Percentiles rank a stretch among this genome's conserved stretches.
These are phyloP conservation scores for Drosophila birchii DNA, from an alignment of 2,888 invertebrate genomes.

Conservation along the genomic window DNA sequence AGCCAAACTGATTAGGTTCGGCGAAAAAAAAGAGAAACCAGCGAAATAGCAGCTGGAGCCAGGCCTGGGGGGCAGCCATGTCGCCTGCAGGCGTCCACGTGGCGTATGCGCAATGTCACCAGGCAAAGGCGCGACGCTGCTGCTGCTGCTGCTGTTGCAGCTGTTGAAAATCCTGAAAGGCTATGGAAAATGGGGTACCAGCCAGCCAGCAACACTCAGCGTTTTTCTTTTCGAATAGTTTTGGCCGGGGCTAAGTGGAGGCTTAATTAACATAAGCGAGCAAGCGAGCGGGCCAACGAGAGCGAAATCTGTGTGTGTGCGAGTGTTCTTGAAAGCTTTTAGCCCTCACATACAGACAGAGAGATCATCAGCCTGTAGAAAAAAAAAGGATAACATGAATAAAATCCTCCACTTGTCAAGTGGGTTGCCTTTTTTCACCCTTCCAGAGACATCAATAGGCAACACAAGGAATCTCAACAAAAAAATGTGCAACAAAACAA, in stretches of 20 bases:
- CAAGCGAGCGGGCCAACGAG: conserved; percentile 51
- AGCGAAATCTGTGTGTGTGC: conserved; percentile 12
- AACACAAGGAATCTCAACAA: background rate
- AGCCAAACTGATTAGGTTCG: conserved; percentile 60
- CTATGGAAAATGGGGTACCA: conserved; percentile 4
- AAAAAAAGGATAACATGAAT: conserved; percentile 11
- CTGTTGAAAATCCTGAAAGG: background rate
- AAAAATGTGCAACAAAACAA: conserved; percentile 34
- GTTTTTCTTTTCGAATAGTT: conserved; percentile 73
- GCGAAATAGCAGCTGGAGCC: conserved; percentile 14
- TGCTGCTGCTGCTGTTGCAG: conserved; percentile 1
- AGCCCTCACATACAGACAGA: conserved; percentile 31
- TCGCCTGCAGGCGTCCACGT: conserved; percentile 44
- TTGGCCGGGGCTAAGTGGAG: conserved; percentile 64
- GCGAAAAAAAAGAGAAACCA: background rate
- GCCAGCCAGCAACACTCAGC: conserved; percentile 64
- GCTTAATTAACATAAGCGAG: conserved; percentile 76
- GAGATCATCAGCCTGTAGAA: conserved; percentile 38
- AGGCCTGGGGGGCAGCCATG: conserved; percentile 1
- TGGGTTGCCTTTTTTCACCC: conserved; percentile 56
- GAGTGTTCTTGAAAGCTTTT: conserved; percentile 73
- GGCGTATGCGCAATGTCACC: conserved; percentile 48
- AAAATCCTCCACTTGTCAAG: conserved; percentile 56
- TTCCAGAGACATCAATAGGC: conserved; percentile 55
- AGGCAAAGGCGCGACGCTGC: background rate